Evolutionary conservation across 2,113 vertebrate species (phyloP).

Genomic region (Symphodus melops): DNA sequence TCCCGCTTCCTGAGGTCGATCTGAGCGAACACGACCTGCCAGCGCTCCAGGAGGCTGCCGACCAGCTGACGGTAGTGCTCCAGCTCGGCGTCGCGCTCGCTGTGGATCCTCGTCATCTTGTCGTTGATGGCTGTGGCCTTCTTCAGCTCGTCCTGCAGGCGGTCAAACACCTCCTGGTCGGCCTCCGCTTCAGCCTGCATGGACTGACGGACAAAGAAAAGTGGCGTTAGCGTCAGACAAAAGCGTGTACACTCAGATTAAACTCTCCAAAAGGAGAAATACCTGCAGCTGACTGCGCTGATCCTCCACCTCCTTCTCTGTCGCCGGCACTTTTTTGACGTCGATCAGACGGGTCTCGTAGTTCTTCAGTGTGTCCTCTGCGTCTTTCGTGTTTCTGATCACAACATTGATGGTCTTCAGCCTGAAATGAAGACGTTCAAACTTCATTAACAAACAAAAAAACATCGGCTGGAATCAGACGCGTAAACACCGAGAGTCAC

Average conservation of each 20-base stretch:
- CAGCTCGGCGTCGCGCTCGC: conserved; percentile 91
- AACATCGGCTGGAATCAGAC: neutral
- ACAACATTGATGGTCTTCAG: conserved; percentile 94
- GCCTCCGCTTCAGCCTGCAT: conserved; percentile 85
- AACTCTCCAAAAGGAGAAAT: neutral
- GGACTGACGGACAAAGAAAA: conserved; percentile 72
- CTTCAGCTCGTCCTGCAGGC: conserved; percentile 86
- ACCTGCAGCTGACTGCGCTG: conserved; percentile 91
- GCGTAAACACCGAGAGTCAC: neutral
- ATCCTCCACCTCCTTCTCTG: conserved; percentile 87
- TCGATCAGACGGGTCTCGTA: conserved; percentile 91
- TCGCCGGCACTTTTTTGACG: conserved; percentile 86
- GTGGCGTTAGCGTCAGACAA: neutral
- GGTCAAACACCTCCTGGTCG: conserved; percentile 86
- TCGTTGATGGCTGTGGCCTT: conserved; percentile 86
- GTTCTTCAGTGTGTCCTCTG: conserved; percentile 86
- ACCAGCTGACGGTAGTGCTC: conserved; percentile 89
- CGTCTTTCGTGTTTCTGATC: conserved; percentile 91
- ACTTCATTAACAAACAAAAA: neutral
- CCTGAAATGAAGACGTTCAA: conserved; percentile 68
- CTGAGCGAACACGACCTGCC: conserved; percentile 90
- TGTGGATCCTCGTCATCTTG: conserved; percentile 87
- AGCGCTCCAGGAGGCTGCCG: conserved; percentile 89
- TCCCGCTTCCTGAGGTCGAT: conserved; percentile 87
- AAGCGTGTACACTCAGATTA: no score